Conservation (phyloP, 2,888 invertebrate species). For the Lycia hirtaria region DNA sequence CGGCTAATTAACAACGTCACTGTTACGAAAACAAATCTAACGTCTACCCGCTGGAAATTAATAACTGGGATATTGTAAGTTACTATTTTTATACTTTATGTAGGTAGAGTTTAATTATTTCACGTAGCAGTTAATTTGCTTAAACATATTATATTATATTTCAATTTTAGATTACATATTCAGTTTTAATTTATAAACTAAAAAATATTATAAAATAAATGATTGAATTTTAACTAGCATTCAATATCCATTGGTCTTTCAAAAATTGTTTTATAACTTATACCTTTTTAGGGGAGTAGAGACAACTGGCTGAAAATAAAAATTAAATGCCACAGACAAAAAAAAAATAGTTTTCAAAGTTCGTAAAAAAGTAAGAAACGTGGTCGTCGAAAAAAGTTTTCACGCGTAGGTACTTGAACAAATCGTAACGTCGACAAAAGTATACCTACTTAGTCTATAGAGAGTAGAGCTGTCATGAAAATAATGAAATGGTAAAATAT, state of each 20-base stretch:
- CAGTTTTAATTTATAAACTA: too few relatives aligned
- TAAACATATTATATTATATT: neutral
- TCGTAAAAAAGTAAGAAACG: neutral
- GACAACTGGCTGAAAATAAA: neutral
- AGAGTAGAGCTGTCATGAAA: slow-evolving; percentile 40
- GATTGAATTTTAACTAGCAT: too few relatives aligned
- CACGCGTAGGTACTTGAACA: slow-evolving; percentile 16
- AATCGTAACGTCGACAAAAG: neutral
- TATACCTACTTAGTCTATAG: neutral
- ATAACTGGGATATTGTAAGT: slow-evolving; percentile 76
- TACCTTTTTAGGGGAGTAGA: neutral
- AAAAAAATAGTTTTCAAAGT: neutral
- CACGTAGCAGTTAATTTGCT: neutral
- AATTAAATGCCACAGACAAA: neutral
- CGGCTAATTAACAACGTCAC: slow-evolving; percentile 80
- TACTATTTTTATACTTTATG: slow-evolving; percentile 18
- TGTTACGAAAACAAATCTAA: slow-evolving; percentile 79
- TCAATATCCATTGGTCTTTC: too few relatives aligned
- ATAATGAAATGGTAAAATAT: slow-evolving; percentile 62
- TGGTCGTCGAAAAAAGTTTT: slow-evolving; percentile 39
- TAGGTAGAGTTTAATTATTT: slow-evolving; percentile 18
- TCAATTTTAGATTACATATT: too few relatives aligned
- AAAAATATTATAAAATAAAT: too few relatives aligned
- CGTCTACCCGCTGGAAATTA: slow-evolving; percentile 56
- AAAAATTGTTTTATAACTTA: too few relatives aligned